These are phyloP conservation scores for Luperina testacea DNA, from an alignment of 2,888 invertebrate genomes.

Conservation along the genomic window DNA sequence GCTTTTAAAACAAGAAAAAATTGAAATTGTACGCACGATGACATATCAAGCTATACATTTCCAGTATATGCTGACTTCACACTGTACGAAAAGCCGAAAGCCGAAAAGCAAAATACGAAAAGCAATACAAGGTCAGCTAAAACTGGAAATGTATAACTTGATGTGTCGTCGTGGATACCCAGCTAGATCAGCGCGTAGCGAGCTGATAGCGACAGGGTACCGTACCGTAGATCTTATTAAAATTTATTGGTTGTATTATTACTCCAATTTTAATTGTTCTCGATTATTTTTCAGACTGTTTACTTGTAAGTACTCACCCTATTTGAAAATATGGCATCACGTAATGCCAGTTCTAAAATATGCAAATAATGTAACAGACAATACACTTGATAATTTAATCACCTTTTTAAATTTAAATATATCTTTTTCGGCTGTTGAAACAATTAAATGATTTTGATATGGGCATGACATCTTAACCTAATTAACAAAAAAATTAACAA, in stretches of 20 bases:
- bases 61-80: neutral
- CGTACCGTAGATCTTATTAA: neutral
- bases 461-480: constrained; percentile 88
- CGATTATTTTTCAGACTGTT: constrained; percentile 67
- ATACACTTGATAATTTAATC: constrained; percentile 61
- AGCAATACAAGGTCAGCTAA: neutral
- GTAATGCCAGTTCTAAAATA: constrained; percentile 34
- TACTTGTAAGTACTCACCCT: constrained; percentile 62
- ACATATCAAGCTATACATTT: neutral
- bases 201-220: neutral
- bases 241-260: neutral
- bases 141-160: neutral
- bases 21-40: neutral
- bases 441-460: constrained; percentile 86
- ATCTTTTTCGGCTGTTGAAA: constrained; percentile 72
- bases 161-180: neutral
- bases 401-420: constrained; percentile 72
- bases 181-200: neutral
- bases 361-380: constrained; percentile 31
- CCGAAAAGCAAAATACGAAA: too few species aligned
- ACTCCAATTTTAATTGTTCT: neutral
- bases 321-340: constrained; percentile 43
- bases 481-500: constrained; percentile 53
- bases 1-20: neutral
- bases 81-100: too few species aligned